These are phyloP conservation scores for Damaliscus lunatus DNA, from an alignment of 2,113 vertebrate genomes.

Conservation along the genomic window DNA sequence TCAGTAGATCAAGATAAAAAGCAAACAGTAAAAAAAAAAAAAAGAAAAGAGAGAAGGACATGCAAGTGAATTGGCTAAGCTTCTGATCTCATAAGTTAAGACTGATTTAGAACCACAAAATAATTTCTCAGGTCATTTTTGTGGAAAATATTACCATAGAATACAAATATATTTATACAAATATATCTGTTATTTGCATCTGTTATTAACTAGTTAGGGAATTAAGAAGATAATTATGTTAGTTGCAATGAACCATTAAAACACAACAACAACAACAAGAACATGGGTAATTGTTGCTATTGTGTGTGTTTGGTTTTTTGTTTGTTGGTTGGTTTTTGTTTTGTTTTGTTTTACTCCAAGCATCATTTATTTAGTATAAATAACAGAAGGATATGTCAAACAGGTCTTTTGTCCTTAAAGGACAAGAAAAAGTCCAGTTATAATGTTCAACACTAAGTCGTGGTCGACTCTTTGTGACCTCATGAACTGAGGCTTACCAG, in stretches of 20 bases:
- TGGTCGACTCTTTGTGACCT: background rate
- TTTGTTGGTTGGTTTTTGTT: too few relatives aligned
- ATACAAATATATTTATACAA: background rate
- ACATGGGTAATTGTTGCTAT: background rate
- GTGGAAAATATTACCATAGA: background rate
- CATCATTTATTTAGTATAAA: too few relatives aligned
- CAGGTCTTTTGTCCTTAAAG: too few relatives aligned
- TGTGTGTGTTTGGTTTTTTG: background rate
- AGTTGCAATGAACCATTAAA: background rate
- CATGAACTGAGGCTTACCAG: background rate
- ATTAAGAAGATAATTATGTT: background rate
- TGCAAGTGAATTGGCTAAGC: background rate
- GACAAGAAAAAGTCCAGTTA: too few relatives aligned
- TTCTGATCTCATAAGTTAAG: background rate
- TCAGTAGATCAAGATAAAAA: conserved; percentile 31
- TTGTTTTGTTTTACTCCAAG: too few relatives aligned
- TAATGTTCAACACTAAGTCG: background rate
- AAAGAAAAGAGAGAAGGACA: background rate
- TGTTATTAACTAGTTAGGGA: background rate
- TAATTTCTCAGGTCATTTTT: background rate
- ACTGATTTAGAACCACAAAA: background rate
- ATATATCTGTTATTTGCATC: background rate
- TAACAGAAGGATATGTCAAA: too few relatives aligned
- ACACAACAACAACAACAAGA: background rate
- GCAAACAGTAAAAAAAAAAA: background rate